These are phyloP conservation scores for Bombycilla garrulus DNA, from an alignment of 2,113 vertebrate species.

Conservation along the genomic window DNA sequence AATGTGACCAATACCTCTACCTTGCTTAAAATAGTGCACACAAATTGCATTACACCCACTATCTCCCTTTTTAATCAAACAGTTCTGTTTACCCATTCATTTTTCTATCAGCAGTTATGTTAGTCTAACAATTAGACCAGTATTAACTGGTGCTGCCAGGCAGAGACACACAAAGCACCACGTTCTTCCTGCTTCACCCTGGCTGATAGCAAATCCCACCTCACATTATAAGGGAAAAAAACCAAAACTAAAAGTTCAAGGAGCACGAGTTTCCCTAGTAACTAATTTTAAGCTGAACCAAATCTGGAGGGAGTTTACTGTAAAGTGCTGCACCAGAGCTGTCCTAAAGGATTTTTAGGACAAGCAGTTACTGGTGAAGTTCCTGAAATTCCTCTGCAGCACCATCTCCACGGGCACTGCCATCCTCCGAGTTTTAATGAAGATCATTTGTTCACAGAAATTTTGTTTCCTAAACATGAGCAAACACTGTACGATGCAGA, in stretches of 20 bases:
- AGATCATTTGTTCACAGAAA: background rate
- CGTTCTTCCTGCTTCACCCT: background rate
- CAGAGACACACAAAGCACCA: background rate
- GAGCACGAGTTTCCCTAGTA: background rate
- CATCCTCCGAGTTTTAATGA: background rate
- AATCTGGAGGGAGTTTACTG: background rate
- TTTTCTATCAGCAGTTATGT: background rate
- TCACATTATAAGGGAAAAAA: background rate
- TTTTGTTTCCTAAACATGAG: background rate
- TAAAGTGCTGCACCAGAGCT: background rate
- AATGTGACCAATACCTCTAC: background rate
- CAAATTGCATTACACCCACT: background rate
- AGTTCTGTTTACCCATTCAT: conserved; percentile 20
- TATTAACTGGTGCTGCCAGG: background rate
- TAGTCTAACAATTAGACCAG: background rate
- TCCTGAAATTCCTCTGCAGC: background rate
- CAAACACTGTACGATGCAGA: rapidly evolving
- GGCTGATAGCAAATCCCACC: background rate
- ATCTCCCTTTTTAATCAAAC: background rate
- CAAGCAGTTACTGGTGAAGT: background rate
- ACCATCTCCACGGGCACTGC: rapidly evolving
- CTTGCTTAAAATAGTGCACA: background rate
- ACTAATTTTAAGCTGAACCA: background rate
- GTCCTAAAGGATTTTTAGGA: background rate
- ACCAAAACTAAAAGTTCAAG: background rate